These are phyloP conservation scores for Pandemis corylana DNA, from an alignment of 2,888 invertebrate species.

Conservation along the genomic window DNA sequence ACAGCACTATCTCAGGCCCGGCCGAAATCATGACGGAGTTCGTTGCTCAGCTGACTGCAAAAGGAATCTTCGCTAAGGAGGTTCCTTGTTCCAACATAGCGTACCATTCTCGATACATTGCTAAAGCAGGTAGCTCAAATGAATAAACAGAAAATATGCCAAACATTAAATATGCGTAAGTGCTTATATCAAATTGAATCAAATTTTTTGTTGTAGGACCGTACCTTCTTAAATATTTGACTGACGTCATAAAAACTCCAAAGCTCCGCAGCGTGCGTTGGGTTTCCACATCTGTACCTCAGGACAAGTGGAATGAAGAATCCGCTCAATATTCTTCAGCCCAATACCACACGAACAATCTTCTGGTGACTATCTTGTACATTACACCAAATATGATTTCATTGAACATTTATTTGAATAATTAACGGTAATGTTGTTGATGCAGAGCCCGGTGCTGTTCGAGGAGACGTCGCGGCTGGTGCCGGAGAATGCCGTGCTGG, in stretches of 20 bases:
- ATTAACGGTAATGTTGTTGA: constrained; percentile 3
- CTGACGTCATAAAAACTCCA: constrained; percentile 84
- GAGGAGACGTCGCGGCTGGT: constrained; percentile 92
- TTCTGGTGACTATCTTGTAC: constrained; percentile 74
- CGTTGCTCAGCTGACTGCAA: constrained; percentile 74
- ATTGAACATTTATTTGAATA: no score
- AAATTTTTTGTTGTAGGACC: constrained; percentile 58
- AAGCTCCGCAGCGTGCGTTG: constrained; percentile 88
- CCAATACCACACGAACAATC: constrained; percentile 93
- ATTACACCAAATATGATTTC: no score
- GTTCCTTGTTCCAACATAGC: constrained; percentile 91
- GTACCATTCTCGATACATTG: constrained; percentile 94
- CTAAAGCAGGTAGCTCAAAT: constrained; percentile 77
- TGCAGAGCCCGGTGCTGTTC: constrained; percentile 89
- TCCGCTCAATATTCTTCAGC: constrained; percentile 87
- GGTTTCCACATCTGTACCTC: constrained; percentile 92
- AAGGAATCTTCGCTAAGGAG: constrained; percentile 72
- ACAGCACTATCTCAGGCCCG: constrained; percentile 92
- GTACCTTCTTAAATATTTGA: constrained; percentile 81
- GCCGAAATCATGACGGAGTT: constrained; percentile 85
- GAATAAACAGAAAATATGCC: neutral
- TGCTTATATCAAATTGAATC: neutral
- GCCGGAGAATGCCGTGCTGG: constrained; percentile 90
- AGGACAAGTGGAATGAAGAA: constrained; percentile 58
- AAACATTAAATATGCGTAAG: neutral